These are phyloP conservation scores for Galerucella calmariensis DNA, from an alignment of 2,888 invertebrate species.

Conservation along the genomic window DNA sequence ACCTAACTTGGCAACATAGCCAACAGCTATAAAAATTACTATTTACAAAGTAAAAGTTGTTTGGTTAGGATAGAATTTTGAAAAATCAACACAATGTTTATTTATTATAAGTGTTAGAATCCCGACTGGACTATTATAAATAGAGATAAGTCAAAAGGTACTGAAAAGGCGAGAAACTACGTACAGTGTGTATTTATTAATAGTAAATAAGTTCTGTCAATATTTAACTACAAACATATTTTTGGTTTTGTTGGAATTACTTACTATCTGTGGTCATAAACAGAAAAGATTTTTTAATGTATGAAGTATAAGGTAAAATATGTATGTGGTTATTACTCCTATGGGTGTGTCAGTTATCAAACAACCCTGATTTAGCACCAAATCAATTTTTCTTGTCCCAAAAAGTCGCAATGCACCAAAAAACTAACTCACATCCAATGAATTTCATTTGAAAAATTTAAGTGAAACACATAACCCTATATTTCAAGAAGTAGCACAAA, in stretches of 20 bases:
- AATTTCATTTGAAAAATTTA: too few relatives aligned
- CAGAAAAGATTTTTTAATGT: too few relatives aligned
- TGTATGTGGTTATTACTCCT: too few relatives aligned
- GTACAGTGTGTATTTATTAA: constrained; percentile 2
- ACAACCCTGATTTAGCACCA: too few relatives aligned
- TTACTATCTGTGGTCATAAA: background rate
- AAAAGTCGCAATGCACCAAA: too few relatives aligned
- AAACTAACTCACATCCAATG: too few relatives aligned
- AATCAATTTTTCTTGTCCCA: too few relatives aligned
- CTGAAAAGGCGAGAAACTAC: constrained; percentile 11
- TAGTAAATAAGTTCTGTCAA: constrained; percentile 18
- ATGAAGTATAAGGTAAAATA: too few relatives aligned
- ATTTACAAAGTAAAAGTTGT: constrained; percentile 33
- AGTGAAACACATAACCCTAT: too few relatives aligned
- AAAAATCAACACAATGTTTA: background rate
- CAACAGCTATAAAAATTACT: background rate
- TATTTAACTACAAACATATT: constrained; percentile 12
- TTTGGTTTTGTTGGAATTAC: constrained; percentile 3
- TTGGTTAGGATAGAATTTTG: constrained; percentile 24
- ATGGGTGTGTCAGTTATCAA: too few relatives aligned
- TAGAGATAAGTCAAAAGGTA: constrained; percentile 20
- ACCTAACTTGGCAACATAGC: background rate
- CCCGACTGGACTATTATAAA: constrained; percentile 17
- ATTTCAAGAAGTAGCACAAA: too few relatives aligned
- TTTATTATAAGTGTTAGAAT: too few relatives aligned